These are phyloP conservation scores for Cynopterus sphinx DNA, from an alignment of 2,797 vertebrate genomes.

Conservation along the genomic window DNA sequence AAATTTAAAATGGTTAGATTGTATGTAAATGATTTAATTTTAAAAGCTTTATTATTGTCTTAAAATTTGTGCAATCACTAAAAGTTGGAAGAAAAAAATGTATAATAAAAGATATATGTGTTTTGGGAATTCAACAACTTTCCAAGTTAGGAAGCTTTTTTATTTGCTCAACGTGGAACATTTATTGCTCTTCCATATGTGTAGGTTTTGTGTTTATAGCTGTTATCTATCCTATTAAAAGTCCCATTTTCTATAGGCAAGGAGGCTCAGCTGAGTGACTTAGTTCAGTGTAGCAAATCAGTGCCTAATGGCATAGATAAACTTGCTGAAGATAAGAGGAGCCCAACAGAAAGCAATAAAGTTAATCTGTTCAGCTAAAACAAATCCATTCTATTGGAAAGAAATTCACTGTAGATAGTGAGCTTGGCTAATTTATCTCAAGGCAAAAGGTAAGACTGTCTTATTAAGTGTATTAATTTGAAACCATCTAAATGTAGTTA, in stretches of 20 bases:
- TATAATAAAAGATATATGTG: not conserved
- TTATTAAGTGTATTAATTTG: conserved; percentile 25
- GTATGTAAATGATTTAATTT: not conserved
- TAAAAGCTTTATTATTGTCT: not conserved
- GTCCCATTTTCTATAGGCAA: not conserved
- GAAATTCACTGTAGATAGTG: not conserved
- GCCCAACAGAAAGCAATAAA: conserved; percentile 2
- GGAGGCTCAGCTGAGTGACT: not conserved
- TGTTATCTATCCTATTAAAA: not conserved
- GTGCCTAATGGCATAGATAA: conserved; percentile 29
- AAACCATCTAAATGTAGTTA: not conserved
- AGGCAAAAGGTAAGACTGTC: not conserved
- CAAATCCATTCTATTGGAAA: conserved; percentile 13
- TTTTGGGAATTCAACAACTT: not conserved
- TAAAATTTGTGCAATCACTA: not conserved
- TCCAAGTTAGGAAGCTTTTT: conserved; percentile 65
- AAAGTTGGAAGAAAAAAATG: not conserved
- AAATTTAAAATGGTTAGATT: not conserved
- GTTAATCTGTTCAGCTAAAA: conserved; percentile 32
- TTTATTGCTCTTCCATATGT: not conserved
- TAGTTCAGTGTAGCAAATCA: conserved; percentile 2
- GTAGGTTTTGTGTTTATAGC: not conserved
- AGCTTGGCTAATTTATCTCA: conserved; percentile 32
- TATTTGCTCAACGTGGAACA: conserved; percentile 27
- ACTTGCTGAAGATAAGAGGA: conserved; percentile 37